These are phyloP conservation scores for Copsychus sechellarum DNA, from an alignment of 2,113 vertebrate species.

Conservation along the genomic window DNA sequence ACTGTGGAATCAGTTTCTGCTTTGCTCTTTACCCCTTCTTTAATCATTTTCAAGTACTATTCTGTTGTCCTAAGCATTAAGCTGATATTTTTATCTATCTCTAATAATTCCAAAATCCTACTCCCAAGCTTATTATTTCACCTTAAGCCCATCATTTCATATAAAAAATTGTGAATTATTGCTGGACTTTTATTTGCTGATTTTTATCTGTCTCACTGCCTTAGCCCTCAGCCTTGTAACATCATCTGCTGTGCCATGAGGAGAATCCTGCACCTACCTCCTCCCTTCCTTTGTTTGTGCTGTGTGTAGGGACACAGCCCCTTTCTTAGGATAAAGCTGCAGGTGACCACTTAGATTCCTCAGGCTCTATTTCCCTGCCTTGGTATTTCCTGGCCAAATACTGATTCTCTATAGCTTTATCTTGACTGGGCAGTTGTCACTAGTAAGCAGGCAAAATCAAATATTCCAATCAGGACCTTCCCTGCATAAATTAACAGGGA, in stretches of 20 bases:
- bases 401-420: fast-evolving
- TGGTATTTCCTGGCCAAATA: not conserved
- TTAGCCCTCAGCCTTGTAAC: not conserved
- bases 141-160: not conserved
- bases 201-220: not conserved
- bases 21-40: not conserved
- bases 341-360: not conserved
- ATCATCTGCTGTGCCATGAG: not conserved
- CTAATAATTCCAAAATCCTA: not conserved
- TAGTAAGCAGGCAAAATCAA: not conserved
- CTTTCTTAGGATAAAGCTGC: not conserved
- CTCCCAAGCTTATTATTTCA: not conserved
- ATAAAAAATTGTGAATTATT: not conserved
- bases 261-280: not conserved
- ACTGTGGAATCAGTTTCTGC: not conserved
- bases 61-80: not conserved
- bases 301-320: not conserved
- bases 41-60: not conserved
- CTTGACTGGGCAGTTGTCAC: not conserved
- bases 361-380: not conserved
- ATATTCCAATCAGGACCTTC: not conserved
- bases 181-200: not conserved
- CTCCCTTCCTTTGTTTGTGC: not conserved
- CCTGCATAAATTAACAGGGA: not conserved
- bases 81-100: not conserved